Evolutionary conservation across 2,113 vertebrate genomes (phyloP), one percentile per base, ranked within the genome.

Genomic region (Microcebus jonahi): DNA sequence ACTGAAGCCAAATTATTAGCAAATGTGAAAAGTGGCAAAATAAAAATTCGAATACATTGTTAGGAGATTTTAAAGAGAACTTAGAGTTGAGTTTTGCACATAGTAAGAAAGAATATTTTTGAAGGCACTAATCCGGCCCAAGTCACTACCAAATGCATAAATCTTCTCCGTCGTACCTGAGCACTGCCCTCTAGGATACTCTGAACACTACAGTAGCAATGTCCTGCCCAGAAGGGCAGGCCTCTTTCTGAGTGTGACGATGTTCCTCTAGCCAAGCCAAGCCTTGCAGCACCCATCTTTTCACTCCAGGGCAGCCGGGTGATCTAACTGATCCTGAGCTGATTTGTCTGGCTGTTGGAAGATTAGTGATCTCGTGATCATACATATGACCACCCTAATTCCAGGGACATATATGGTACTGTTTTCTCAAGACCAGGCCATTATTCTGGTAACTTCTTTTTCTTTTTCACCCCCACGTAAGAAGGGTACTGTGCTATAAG

Each of bases 51-150:
- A 86, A 39, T 34, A 87, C 59, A 59, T 20, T 31, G 68, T 87
- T 70, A 95, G 45, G 61, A 82, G 29, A 79, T 42, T 75, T 93
- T 84, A 77, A 65, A 90, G 63, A 88, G 29, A 92, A 68, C 23
- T 61, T 83, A 48, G 45, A 88, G 45, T 83, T 91, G 39, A 81
- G 45, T 48, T 88, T 45, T 83, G 23, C 55, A 87, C 13, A 68
- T 21, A 84, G 4, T 57, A 39, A 90, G 36, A 53, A 88, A 76
- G 42, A 57, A 76, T 36, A 42, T 68, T 73, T 95, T 36, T 91
- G 36, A 84, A 55, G 25, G 23, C 71, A 87, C 71, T n/a, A 31
- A 87, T 65, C 75, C 61, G 79, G 23, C 20, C 67, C 53, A 39
- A 59, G n/a, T 76, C 73, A 67, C 55, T 53, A 20, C 6, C 10